Conservation (phyloP, 2,113 vertebrate species). For the Vicugna pacos region DNA sequence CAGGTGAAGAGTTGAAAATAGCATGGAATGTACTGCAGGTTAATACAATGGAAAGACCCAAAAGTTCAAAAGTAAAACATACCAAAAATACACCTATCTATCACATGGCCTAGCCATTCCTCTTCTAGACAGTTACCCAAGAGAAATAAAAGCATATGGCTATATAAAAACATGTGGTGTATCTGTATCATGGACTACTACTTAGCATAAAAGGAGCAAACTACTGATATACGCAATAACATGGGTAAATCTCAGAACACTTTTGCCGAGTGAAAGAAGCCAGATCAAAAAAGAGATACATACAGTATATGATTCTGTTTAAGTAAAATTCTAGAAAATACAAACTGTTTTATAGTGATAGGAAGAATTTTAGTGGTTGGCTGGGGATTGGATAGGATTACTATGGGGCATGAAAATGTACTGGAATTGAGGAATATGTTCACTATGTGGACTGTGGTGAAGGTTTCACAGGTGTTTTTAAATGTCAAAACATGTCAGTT, state of each 20-base stretch:
- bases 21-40: background rate
- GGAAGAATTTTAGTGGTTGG: background rate
- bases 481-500: background rate
- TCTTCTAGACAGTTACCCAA: background rate
- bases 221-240: background rate
- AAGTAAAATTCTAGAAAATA: conserved; percentile 2
- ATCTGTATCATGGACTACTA: background rate
- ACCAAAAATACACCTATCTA: background rate
- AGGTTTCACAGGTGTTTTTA: background rate
- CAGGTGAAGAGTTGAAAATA: background rate
- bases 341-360: background rate
- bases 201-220: background rate
- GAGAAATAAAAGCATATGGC: background rate
- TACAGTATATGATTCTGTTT: background rate
- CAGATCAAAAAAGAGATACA: background rate
- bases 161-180: background rate
- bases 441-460: background rate
- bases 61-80: background rate
- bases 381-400: background rate
- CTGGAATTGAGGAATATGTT: background rate
- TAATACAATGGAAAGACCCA: background rate
- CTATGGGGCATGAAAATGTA: background rate
- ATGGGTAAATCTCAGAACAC: background rate
- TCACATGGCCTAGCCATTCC: background rate
- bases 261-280: background rate